Conservation (phyloP, 2,113 vertebrate species). For the Charadrius vociferus region DNA sequence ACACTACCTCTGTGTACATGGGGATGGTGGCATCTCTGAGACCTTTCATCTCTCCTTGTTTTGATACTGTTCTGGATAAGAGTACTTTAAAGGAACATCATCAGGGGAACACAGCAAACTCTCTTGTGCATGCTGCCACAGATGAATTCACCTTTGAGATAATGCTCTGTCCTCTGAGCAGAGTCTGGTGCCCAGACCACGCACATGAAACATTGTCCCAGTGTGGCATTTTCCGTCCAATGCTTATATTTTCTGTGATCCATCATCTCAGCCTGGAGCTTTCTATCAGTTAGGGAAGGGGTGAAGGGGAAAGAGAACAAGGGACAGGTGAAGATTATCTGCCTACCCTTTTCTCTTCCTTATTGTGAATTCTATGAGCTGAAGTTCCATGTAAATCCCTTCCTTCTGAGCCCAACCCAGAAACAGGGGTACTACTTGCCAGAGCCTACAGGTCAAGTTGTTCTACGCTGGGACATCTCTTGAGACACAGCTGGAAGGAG, state of each 20-base stretch:
- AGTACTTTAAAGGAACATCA: background rate
- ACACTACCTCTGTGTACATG: background rate
- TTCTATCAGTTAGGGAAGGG: rapidly evolving
- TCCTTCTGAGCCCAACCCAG: background rate
- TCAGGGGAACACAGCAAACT: background rate
- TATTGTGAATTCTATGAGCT: background rate
- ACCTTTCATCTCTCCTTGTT: background rate
- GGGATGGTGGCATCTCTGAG: background rate
- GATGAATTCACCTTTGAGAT: background rate
- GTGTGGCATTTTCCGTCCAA: background rate
- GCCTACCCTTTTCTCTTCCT: background rate
- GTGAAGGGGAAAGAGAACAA: background rate
- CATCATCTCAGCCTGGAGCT: background rate
- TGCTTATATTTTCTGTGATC: background rate
- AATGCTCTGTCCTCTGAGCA: background rate
- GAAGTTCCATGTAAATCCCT: background rate
- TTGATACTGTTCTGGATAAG: background rate
- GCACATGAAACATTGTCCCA: background rate
- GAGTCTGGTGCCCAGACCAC: background rate
- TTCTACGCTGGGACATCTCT: background rate
- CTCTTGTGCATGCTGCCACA: background rate
- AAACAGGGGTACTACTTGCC: background rate
- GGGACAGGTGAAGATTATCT: background rate
- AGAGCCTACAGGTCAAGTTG: background rate
- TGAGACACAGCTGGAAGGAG: background rate